Evolutionary conservation across 2,888 invertebrate genomes (phyloP).

Genomic region (Microplitis manilae): DNA sequence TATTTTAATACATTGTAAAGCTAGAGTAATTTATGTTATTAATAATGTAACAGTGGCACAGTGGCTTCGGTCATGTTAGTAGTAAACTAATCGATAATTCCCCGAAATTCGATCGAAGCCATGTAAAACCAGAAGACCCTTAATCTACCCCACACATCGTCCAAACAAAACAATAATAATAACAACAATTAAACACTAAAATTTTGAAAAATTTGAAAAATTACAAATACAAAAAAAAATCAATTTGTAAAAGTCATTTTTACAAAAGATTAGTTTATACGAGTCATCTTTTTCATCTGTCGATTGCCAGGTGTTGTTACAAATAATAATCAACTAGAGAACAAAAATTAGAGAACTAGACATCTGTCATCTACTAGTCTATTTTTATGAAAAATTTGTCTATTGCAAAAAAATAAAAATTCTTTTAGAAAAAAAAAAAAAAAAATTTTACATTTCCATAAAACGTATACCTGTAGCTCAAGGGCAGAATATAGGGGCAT

Average conservation of each 20-base stretch:
- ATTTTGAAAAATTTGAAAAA: conserved; percentile 6
- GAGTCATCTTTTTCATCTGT: conserved; percentile 17
- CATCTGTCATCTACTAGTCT: conserved; percentile 11
- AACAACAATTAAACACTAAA: conserved; percentile 30
- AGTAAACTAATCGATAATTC: conserved; percentile 26
- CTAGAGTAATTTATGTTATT: conserved; percentile 1
- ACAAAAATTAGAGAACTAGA: neutral
- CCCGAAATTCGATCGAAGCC: conserved; percentile 39
- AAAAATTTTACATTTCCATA: neutral
- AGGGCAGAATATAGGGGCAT: conserved; percentile 10
- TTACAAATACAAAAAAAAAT: conserved; percentile 11
- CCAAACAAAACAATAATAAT: neutral
- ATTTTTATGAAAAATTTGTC: neutral
- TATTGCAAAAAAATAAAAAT: conserved; percentile 1
- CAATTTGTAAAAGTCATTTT: neutral
- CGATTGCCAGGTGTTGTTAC: conserved; percentile 12
- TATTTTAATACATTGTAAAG: neutral
- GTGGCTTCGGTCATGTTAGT: neutral
- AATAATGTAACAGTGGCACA: neutral
- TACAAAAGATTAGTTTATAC: conserved; percentile 11
- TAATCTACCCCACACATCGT: neutral
- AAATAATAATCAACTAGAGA: conserved; percentile 1
- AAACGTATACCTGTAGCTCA: conserved; percentile 25
- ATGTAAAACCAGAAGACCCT: conserved; percentile 30
- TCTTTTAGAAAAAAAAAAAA: neutral